Conservation (phyloP, 2,888 invertebrate genomes). For the Cabera pusaria region DNA sequence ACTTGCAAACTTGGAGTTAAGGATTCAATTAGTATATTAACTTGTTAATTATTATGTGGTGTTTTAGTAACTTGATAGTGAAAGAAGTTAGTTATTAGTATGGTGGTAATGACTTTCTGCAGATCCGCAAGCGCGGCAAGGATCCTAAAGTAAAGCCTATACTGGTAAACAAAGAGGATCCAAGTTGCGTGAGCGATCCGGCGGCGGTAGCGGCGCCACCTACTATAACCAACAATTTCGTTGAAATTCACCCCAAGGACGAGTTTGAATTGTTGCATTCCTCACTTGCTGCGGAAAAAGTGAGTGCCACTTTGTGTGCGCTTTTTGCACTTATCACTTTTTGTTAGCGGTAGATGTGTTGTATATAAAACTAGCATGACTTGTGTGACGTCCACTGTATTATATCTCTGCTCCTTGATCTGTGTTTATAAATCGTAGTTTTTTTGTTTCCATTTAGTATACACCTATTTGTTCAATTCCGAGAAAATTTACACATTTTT, state of each 20-base stretch:
- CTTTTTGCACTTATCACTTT: slow-evolving; percentile 26
- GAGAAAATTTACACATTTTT: too few species aligned
- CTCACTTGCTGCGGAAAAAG: slow-evolving; percentile 67
- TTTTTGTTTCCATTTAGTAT: too few species aligned
- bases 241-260: slow-evolving; percentile 91
- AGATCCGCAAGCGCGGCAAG: slow-evolving; percentile 87
- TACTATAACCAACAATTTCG: slow-evolving; percentile 87
- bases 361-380: too few species aligned
- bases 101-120: slow-evolving; percentile 29
- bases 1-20: too few species aligned
- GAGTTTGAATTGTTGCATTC: slow-evolving; percentile 83
- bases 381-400: too few species aligned
- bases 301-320: slow-evolving; percentile 54
- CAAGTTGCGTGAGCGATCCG: slow-evolving; percentile 81
- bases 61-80: too few species aligned
- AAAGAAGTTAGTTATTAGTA: too few species aligned
- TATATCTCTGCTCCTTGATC: too few species aligned
- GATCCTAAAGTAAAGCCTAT: slow-evolving; percentile 89
- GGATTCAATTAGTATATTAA: too few species aligned
- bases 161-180: slow-evolving; percentile 88
- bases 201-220: slow-evolving; percentile 66
- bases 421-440: too few species aligned
- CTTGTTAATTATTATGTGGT: too few species aligned
- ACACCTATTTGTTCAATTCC: too few species aligned
- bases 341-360: slow-evolving; percentile 22